Conservation (phyloP, 2,113 vertebrate genomes). For the Melanotaenia duboulayi region DNA sequence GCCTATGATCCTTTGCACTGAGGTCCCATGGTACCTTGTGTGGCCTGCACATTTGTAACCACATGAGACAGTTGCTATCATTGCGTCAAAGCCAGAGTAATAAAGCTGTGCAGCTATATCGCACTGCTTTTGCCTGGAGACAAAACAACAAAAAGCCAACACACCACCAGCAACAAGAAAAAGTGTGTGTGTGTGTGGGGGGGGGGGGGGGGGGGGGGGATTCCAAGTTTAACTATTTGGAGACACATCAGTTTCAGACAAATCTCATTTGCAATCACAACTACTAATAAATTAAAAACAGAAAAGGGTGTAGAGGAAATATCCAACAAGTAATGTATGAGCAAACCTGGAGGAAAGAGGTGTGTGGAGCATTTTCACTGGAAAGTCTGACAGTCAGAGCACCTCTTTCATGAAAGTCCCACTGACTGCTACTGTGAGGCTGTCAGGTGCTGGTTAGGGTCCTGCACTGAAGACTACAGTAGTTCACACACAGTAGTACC, state of each 20-base stretch:
- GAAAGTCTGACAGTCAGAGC: slow-evolving; percentile 62
- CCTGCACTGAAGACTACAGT: slow-evolving; percentile 70
- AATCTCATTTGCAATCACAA: slow-evolving; percentile 44
- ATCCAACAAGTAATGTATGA: slow-evolving; percentile 47
- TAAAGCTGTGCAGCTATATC: slow-evolving; percentile 58
- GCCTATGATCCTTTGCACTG: slow-evolving; percentile 79
- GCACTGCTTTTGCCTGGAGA: slow-evolving; percentile 63
- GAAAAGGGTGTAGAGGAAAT: slow-evolving; percentile 38
- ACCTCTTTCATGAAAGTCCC: slow-evolving; percentile 66
- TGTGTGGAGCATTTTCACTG: slow-evolving; percentile 52
- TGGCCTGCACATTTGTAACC: slow-evolving; percentile 73
- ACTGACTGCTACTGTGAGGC: slow-evolving; percentile 66
- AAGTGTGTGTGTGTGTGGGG: neutral
- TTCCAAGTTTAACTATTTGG: slow-evolving; percentile 55
- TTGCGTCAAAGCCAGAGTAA: slow-evolving; percentile 73
- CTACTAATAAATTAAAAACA: slow-evolving; percentile 23
- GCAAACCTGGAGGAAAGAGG: slow-evolving; percentile 52
- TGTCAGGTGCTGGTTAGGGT: slow-evolving; percentile 70
- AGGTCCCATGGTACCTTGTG: slow-evolving; percentile 74
- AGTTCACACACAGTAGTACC: slow-evolving; percentile 65
- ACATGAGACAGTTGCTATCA: slow-evolving; percentile 63
- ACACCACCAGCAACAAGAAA: slow-evolving; percentile 45
- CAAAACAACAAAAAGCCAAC: slow-evolving; percentile 63
- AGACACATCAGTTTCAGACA: slow-evolving; percentile 57
- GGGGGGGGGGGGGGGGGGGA: neutral